A percentile compares a stretch with the other conserved stretches of the same genome.
These are phyloP conservation scores for Gallinago jamesoni DNA, from an alignment of 2,113 vertebrate species.

Conservation along the genomic window DNA sequence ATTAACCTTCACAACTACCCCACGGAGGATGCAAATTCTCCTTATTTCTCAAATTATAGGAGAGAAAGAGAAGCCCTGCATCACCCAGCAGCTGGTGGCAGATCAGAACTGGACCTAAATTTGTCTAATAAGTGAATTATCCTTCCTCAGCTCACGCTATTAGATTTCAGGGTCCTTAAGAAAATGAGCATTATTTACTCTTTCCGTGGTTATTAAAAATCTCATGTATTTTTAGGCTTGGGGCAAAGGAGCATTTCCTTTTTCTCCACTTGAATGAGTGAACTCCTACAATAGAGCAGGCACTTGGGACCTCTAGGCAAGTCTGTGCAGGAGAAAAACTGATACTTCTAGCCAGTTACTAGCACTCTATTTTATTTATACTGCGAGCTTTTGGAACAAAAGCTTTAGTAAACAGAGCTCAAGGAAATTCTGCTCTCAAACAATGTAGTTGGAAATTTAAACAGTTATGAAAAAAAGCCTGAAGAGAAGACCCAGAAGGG, in stretches of 20 bases:
- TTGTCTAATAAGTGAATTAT: fast-evolving
- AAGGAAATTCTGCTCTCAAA: background rate
- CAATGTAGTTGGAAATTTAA: background rate
- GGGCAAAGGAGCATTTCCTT: background rate
- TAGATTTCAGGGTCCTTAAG: background rate
- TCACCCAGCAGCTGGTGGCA: background rate
- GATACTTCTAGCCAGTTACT: background rate
- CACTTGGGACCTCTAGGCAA: background rate
- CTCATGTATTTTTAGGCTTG: background rate
- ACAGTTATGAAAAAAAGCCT: background rate
- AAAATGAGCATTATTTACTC: background rate
- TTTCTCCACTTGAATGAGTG: background rate
- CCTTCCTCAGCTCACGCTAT: background rate
- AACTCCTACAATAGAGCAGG: background rate
- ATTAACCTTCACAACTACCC: background rate
- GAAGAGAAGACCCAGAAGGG: background rate
- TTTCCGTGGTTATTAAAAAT: background rate
- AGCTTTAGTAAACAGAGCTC: background rate
- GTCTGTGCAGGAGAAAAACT: background rate
- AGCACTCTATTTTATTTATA: background rate
- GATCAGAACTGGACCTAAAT: background rate
- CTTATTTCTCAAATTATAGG: fast-evolving
- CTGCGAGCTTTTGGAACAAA: background rate
- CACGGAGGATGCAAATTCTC: background rate
- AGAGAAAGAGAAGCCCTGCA: background rate